phyloP scores from a whole-genome alignment of 1,140 invertebrate species.

The Trachelipus rathkii region DNA sequence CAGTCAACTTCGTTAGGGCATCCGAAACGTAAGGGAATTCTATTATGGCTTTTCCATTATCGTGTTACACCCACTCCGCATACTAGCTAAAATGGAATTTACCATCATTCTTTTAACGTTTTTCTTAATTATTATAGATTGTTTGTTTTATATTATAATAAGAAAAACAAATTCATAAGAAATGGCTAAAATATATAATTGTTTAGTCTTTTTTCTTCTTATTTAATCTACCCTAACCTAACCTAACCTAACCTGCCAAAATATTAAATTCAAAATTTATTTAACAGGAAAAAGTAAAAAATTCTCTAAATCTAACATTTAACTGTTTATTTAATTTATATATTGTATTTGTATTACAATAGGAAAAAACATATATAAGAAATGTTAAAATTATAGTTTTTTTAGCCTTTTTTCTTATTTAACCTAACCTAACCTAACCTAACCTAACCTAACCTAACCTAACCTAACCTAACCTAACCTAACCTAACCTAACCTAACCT shows the following conservation, averaged over 20 bases:
- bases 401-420: background rate
- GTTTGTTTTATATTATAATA: too few species aligned
- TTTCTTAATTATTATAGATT: too few species aligned
- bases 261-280: too few species aligned
- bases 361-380: background rate
- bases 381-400: background rate
- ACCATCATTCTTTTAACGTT: background rate
- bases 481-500: too few species aligned
- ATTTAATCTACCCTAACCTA: too few species aligned
- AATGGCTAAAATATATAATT: slow-evolving; percentile 49
- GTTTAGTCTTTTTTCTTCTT: slow-evolving; percentile 55
- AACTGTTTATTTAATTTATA: too few species aligned
- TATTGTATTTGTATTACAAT: background rate
- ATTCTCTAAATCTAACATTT: too few species aligned
- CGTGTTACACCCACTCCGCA: background rate
- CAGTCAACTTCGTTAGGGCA: slow-evolving; percentile 70
- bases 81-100: background rate
- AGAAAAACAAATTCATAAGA: background rate
- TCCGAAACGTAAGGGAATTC: slow-evolving; percentile 66
- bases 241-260: too few species aligned
- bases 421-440: background rate
- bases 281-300: too few species aligned
- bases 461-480: too few species aligned
- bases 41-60: background rate
- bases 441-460: background rate